Evolutionary conservation across 2,113 vertebrate species (phyloP).

Genomic region (Jaculus jaculus): DNA sequence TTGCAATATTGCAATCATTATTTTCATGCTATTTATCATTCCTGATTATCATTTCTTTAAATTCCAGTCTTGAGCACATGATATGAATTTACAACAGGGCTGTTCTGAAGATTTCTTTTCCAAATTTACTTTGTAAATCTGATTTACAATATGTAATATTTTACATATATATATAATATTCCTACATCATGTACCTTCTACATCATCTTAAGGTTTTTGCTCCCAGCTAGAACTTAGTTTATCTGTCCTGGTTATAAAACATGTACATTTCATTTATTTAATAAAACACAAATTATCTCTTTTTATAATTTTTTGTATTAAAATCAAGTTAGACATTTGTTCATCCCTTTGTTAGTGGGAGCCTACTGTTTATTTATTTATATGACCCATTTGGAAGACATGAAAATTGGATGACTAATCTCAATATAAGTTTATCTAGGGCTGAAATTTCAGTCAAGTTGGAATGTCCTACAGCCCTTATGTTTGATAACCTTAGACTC

Average conservation of each 20-base stretch:
- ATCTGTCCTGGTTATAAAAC: not conserved
- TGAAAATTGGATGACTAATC: not conserved
- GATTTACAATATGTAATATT: not conserved
- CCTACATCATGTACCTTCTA: not conserved
- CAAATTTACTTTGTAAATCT: constrained; percentile 45
- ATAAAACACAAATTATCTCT: not conserved
- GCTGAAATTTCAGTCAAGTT: not conserved
- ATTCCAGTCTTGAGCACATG: constrained; percentile 52
- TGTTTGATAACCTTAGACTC: not conserved
- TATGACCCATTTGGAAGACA: not conserved
- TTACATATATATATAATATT: no score
- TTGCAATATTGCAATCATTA: constrained; percentile 42
- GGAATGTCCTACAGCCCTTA: not conserved
- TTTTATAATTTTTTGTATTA: not conserved
- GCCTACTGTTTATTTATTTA: not conserved
- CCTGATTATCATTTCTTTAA: constrained; percentile 50
- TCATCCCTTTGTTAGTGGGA: not conserved
- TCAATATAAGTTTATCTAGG: not conserved
- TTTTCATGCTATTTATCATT: constrained; percentile 60
- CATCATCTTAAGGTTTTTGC: constrained; percentile 30
- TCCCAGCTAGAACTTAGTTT: not conserved
- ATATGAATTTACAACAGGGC: not conserved
- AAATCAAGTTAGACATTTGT: not conserved
- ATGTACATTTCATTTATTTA: not conserved
- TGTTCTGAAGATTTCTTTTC: constrained; percentile 43